phyloP scores from a whole-genome alignment of 1,140 invertebrate genomes.

The Lucilia sericata region DNA sequence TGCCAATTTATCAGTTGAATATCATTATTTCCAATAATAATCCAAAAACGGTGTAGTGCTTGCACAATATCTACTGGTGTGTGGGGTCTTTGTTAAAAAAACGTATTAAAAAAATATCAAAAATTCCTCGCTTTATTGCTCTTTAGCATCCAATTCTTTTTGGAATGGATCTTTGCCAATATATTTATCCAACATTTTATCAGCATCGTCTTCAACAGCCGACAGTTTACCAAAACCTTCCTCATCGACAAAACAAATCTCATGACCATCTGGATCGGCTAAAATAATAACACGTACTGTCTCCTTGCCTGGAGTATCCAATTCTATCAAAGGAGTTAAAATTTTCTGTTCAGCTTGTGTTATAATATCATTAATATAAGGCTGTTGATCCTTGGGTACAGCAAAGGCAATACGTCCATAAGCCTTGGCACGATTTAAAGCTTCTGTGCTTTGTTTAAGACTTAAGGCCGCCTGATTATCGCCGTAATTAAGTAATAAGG shows the following conservation, averaged over 20 bases:
- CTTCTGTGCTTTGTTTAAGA: conserved; percentile 75
- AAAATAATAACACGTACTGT: conserved; percentile 96
- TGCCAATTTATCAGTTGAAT: background rate
- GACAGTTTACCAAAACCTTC: conserved; percentile 93
- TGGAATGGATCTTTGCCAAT: conserved; percentile 71
- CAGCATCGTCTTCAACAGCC: conserved; percentile 85
- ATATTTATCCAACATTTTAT: conserved; percentile 82
- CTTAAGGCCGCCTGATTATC: conserved; percentile 81
- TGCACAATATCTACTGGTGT: background rate
- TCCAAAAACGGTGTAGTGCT: background rate
- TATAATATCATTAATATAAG: conserved; percentile 80
- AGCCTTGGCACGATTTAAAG: conserved; percentile 87
- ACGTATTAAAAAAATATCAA: background rate
- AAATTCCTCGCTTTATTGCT: background rate
- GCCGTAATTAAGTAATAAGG: conserved; percentile 77
- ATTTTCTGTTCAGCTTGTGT: conserved; percentile 81
- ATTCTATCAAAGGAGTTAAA: conserved; percentile 86
- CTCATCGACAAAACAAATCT: conserved; percentile 99
- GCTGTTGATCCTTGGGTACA: conserved; percentile 81
- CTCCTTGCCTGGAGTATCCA: conserved; percentile 97
- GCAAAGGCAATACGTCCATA: conserved; percentile 97
- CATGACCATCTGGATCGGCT: conserved; percentile 96
- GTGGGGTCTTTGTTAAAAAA: conserved; percentile 16
- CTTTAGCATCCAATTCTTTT: conserved; percentile 45
- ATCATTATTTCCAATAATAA: background rate